Conservation (phyloP, 2,888 invertebrate species). For the Himalopsyche tibetana region DNA sequence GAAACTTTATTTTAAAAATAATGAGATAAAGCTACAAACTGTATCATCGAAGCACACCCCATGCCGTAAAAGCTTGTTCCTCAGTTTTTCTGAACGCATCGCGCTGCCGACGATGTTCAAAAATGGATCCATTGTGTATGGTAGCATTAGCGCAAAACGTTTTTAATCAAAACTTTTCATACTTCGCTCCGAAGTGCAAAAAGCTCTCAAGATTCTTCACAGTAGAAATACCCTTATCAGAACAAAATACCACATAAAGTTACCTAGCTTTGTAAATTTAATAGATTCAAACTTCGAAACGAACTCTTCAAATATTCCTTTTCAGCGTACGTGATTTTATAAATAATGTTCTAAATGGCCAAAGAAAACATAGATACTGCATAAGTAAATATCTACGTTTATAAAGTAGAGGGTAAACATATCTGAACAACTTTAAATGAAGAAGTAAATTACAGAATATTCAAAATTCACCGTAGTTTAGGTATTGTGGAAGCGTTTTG, state of each 20-base stretch:
- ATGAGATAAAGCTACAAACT: no score
- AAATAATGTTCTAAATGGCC: not conserved
- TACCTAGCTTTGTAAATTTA: not conserved
- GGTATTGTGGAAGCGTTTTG: no score
- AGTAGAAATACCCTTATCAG: conserved; percentile 49
- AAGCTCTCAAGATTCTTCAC: conserved; percentile 62
- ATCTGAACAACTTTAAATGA: not conserved
- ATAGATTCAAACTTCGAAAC: conserved; percentile 40
- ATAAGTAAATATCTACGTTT: not conserved
- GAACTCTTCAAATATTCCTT: conserved; percentile 28
- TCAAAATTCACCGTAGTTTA: no score
- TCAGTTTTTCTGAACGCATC: no score
- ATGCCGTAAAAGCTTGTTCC: no score
- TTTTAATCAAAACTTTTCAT: conserved; percentile 65
- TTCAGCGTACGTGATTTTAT: conserved; percentile 50
- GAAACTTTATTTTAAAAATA: no score
- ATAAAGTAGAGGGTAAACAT: not conserved
- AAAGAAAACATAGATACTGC: not conserved
- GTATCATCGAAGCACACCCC: no score
- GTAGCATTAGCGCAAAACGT: conserved; percentile 25
- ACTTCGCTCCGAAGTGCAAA: conserved; percentile 60
- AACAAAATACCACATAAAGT: conserved; percentile 54
- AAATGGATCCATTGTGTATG: conserved; percentile 13
- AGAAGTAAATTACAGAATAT: not conserved
- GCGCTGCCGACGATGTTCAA: no score